phyloP scores from a whole-genome alignment of 2,888 invertebrate species.

The Coelopa pilipes region DNA sequence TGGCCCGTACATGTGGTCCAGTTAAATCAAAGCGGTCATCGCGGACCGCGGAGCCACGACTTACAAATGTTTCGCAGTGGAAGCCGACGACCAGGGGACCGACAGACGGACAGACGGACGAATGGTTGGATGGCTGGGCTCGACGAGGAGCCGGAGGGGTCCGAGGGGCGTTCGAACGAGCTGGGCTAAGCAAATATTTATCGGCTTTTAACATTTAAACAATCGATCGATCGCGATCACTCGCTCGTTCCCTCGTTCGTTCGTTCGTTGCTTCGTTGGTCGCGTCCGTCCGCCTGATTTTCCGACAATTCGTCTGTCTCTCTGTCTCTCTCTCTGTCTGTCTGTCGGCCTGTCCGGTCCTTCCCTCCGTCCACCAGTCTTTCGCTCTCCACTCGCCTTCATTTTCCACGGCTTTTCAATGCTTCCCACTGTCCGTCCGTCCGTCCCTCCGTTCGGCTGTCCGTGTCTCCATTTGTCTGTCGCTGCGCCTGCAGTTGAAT shows the following conservation, averaged over 20 bases:
- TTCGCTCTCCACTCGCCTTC: too few relatives aligned
- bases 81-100: too few relatives aligned
- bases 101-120: too few relatives aligned
- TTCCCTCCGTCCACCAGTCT: too few relatives aligned
- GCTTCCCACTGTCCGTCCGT: too few relatives aligned
- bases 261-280: neutral
- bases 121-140: neutral
- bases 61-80: constrained; percentile 8
- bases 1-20: constrained; percentile 12
- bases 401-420: too few relatives aligned
- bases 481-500: constrained; percentile 32
- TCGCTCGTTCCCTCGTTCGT: neutral
- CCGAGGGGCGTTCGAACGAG: neutral
- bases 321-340: neutral
- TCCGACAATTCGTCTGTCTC: neutral
- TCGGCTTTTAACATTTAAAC: constrained; percentile 36
- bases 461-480: too few relatives aligned
- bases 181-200: constrained; percentile 33
- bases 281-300: too few relatives aligned
- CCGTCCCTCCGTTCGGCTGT: too few relatives aligned
- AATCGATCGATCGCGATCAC: constrained; percentile 31
- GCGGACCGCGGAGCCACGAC: constrained; percentile 4
- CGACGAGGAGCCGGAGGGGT: too few relatives aligned
- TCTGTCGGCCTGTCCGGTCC: too few relatives aligned
- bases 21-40: constrained; percentile 18